Percentiles rank a stretch among this genome's conserved stretches.
Evolutionary conservation across 2,888 invertebrate species (phyloP).

Genomic region (Polymixis lichenea): DNA sequence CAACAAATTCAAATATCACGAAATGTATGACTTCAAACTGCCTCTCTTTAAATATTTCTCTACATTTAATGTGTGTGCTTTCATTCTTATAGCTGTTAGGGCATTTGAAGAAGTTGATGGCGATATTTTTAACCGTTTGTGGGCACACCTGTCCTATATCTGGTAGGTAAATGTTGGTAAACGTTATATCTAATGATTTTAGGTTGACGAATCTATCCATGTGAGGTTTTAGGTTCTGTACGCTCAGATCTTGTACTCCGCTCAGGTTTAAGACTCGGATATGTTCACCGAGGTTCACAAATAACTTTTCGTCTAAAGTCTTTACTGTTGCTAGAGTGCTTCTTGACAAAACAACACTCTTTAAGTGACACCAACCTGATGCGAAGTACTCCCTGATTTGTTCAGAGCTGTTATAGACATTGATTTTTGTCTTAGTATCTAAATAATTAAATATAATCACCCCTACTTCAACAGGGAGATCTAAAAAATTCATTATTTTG

Average conservation of each 20-base stretch:
- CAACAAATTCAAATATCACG: constrained; percentile 70
- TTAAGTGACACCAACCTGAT: constrained; percentile 66
- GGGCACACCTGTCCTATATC: constrained; percentile 71
- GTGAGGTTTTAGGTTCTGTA: constrained; percentile 62
- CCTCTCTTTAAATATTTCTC: constrained; percentile 65
- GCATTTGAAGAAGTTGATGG: constrained; percentile 72
- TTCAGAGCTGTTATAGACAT: constrained; percentile 61
- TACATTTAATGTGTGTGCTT: constrained; percentile 58
- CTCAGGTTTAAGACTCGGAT: constrained; percentile 71
- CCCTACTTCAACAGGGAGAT: constrained; percentile 69
- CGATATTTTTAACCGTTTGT: constrained; percentile 66
- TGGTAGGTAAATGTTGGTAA: constrained; percentile 71
- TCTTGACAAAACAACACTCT: constrained; percentile 66
- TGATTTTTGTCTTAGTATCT: constrained; percentile 67
- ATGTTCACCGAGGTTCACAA: constrained; percentile 64
- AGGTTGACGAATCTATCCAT: constrained; percentile 65
- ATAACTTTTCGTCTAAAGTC: constrained; percentile 64
- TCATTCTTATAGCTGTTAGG: constrained; percentile 62
- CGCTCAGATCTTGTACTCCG: constrained; percentile 70
- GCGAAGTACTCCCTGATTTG: constrained; percentile 68
- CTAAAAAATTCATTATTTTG: constrained; percentile 64
- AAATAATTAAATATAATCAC: constrained; percentile 65
- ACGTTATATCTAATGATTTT: constrained; percentile 72
- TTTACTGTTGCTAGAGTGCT: constrained; percentile 66
- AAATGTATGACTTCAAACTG: constrained; percentile 71